Conservation (phyloP, 2,113 vertebrate species). For the Ochotona curzoniae region DNA sequence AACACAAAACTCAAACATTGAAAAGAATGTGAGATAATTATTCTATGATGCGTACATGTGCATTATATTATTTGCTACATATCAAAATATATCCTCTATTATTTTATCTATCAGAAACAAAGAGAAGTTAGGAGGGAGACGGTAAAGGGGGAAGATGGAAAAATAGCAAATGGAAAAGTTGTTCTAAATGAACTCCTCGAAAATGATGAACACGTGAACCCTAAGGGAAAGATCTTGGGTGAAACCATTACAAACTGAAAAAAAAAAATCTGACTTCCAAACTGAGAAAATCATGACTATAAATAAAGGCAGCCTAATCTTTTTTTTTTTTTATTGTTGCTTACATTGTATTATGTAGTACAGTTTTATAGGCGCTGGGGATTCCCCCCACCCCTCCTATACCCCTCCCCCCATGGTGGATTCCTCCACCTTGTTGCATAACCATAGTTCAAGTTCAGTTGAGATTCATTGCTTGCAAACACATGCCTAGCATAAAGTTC, state of each 20-base stretch:
- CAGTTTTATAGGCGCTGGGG: no score
- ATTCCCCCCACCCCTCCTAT: no score
- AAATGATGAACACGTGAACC: background rate
- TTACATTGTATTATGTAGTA: no score
- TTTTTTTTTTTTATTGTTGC: no score
- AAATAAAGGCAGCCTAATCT: background rate
- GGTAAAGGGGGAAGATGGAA: background rate
- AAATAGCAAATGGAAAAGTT: background rate
- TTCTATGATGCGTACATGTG: background rate
- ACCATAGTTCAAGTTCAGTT: no score
- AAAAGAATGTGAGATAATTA: background rate
- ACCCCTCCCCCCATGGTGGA: no score
- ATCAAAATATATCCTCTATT: background rate
- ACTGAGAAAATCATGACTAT: background rate
- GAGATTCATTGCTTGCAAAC: no score
- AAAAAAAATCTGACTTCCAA: background rate
- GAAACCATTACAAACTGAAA: background rate
- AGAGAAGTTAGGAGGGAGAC: no score
- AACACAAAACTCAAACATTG: background rate
- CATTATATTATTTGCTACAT: background rate
- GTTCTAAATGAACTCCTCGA: background rate
- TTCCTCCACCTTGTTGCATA: no score
- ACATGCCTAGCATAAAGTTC: no score
- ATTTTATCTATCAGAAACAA: background rate
- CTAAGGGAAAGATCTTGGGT: background rate